These are phyloP conservation scores for Vanessa atalanta DNA, from an alignment of 1,140 invertebrate species.

Conservation along the genomic window DNA sequence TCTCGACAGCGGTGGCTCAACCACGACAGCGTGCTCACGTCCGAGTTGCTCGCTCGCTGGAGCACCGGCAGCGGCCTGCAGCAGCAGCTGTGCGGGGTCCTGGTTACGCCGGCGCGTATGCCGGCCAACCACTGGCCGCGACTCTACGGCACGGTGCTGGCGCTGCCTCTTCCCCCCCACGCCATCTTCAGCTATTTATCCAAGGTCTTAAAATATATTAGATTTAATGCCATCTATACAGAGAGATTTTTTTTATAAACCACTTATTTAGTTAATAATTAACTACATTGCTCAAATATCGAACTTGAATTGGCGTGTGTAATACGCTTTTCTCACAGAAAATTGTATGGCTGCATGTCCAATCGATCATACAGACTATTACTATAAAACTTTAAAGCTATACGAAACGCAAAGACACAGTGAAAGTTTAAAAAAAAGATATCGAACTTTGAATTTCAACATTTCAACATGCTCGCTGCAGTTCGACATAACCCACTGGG, in stretches of 20 bases:
- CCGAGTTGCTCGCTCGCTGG: slow-evolving; percentile 42
- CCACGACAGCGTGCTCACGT: not conserved
- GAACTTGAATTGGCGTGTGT: too few species aligned
- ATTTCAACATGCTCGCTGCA: slow-evolving; percentile 25
- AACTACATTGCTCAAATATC: too few species aligned
- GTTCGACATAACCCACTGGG: slow-evolving; percentile 60
- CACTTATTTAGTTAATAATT: too few species aligned
- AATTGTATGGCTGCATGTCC: too few species aligned
- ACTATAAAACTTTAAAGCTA: too few species aligned
- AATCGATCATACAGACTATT: too few species aligned
- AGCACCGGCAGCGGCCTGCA: slow-evolving; percentile 31
- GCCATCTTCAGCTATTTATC: slow-evolving; percentile 58
- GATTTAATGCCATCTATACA: too few species aligned
- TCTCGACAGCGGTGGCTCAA: not conserved
- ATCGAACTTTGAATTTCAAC: too few species aligned
- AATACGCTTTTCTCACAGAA: too few species aligned
- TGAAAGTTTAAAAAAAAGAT: too few species aligned
- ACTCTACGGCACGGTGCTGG: slow-evolving; percentile 49
- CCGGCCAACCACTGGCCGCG: slow-evolving; percentile 26
- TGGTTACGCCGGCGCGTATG: slow-evolving; percentile 45
- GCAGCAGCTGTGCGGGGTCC: slow-evolving; percentile 45
- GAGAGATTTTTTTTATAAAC: too few species aligned
- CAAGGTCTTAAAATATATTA: slow-evolving; percentile 33
- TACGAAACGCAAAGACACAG: too few species aligned
- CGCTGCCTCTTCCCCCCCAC: slow-evolving; percentile 42